Base-by-base conservation (phyloP, 1,140 invertebrate genomes). In the Zaprionus ornatus region DNA sequence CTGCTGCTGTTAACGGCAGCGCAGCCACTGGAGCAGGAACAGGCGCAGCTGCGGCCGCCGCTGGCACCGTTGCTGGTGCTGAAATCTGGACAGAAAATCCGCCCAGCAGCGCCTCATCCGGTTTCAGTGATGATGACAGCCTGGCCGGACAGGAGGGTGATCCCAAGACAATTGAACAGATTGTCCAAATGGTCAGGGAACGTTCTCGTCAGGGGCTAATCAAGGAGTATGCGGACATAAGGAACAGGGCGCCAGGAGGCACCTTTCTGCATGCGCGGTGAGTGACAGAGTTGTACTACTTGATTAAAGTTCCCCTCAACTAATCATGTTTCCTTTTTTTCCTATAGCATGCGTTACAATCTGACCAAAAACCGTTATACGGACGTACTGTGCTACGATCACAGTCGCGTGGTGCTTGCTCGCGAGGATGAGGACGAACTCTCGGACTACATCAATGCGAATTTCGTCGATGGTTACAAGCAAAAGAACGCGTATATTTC, bases 401-500 rank as follows among this genome's bases (percentile, higher is more conserved):
- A 99, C 92, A 97, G 97, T 87, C 94, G 98, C 82, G 98, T 99
- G 52, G 95, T 96, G 63, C 93, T 99, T 25, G 95, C 96, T 4
- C 94, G 95, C 82, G 92, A 95, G 52, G 95, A 97, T 72, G 95
- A 95, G 50, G 97, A 98, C 78, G 94, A 95, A 15, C 95, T 95
- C 70, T 96, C 96, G 42, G 98, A 99, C 94, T 99, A 99, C 91
- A 99, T 99, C 88, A 99, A 99, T 94, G 98, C 98, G 29, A 99
- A 99, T 94, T 99, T 97, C 93, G 98, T 99, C 29, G 98, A 99
- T 94, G 98, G 98, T 4, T 99, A 99, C 93, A 98, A 98, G 92
- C 98, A 99, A 92, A 98, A 98, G 90, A 98, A 98, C 94, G 98
- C 98, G 50, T 99, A 98, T 93, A 99, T 99, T 92, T 99, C 97